Evolutionary conservation across 2,888 invertebrate genomes (phyloP).

Genomic region (Papilio demoleus): DNA sequence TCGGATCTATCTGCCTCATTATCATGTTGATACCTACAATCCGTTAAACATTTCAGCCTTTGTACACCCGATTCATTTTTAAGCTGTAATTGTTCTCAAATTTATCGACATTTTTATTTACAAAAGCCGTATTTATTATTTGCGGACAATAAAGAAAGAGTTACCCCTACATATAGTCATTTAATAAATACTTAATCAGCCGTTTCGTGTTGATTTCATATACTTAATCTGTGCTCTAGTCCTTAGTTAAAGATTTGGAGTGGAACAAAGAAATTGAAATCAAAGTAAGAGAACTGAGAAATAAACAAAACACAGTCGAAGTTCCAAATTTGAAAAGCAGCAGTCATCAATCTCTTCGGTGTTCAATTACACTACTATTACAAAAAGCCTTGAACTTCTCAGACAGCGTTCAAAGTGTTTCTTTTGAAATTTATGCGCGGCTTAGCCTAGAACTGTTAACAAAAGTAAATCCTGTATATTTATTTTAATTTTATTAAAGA

Average conservation of each 20-base stretch:
- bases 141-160: no score
- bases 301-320: neutral
- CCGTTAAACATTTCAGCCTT: conserved; percentile 12
- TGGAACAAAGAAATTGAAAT: neutral
- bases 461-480: neutral
- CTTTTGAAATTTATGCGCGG: conserved; percentile 14
- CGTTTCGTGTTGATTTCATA: no score
- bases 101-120: neutral
- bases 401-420: neutral
- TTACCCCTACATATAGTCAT: no score
- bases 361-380: neutral
- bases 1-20: conserved; percentile 13
- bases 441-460: neutral
- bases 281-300: neutral
- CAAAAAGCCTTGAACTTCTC: conserved; percentile 13
- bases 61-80: conserved; percentile 12
- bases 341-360: conserved; percentile 7
- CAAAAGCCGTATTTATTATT: neutral
- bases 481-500: conserved; percentile 4
- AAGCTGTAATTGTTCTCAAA: neutral
- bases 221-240: neutral
- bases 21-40: conserved; percentile 12
- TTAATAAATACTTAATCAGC: no score
- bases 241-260: neutral
- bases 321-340: neutral